Evolutionary conservation across 2,113 vertebrate species (phyloP), one percentile per base, ranked within the genome.

Genomic region (Salvelinus alpinus): DNA sequence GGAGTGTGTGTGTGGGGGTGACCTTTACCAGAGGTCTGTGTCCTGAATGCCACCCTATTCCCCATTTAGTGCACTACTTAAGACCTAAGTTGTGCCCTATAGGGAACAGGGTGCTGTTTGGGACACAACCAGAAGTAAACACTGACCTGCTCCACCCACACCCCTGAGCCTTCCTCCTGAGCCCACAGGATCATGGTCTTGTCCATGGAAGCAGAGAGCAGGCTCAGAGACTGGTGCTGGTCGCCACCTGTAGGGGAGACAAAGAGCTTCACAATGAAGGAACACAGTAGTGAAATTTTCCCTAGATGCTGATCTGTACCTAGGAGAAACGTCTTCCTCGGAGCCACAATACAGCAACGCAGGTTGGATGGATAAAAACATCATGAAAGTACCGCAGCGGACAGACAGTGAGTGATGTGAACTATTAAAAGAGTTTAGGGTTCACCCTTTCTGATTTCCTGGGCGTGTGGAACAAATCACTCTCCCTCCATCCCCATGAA

Each of bases 121-220:
- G n/a, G n/a, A 24, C 5, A 2, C 20, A 62, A 3, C 59, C n/a
- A 22, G 6, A 22, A 47, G 59, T 12, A 1, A n/a, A 77, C 65
- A 89, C 92, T 94, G 87, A 95, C 98, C 96, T 97, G 93, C 86
- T 99, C 98, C 44, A 97, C 88, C 97, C 98, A 99, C 74, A 99
- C 93, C 38, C 96, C 97, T 60, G 97, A 97, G 76, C 93, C 95
- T 78, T 97, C 94, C 88, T 99, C 97, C 34, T 97, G 96, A 85
- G 94, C 94, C 98, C 98, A 99, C 20, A 99, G 87, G 84, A 99
- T 97, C 94, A 99, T 96, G 64, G 96, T 99, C 94, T 98, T 99
- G 91, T 99, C 97, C 97, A 97, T 96, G 70, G 98, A 99, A 0
- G 95, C 97, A 70, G 98, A 99, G 12, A 99, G 90, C 70, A 99